Evolutionary conservation across 1,140 invertebrate genomes (phyloP).

Genomic region (Hylaeus anthracinus): DNA sequence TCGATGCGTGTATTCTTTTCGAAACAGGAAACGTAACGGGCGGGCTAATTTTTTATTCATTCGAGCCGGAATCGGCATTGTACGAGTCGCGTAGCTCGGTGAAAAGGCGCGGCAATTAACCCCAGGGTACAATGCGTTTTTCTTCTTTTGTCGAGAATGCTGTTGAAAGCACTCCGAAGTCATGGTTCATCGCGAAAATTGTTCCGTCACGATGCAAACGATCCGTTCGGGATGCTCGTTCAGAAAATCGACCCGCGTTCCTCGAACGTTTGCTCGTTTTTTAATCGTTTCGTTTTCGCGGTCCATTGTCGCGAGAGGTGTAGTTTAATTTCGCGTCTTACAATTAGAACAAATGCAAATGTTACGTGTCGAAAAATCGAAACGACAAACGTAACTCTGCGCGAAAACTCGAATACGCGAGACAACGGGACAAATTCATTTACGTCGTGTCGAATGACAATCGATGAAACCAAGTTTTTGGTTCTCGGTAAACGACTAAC

Average conservation of each 20-base stretch:
- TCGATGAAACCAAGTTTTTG: neutral
- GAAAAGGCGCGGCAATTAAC: slow-evolving; percentile 39
- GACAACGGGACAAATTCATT: neutral
- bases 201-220: slow-evolving; percentile 33
- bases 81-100: neutral
- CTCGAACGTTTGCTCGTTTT: neutral
- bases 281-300: too few species aligned
- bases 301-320: too few species aligned
- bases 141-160: slow-evolving; percentile 11
- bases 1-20: neutral
- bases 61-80: slow-evolving; percentile 5
- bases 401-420: too few species aligned
- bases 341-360: too few species aligned
- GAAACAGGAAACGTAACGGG: neutral
- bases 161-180: neutral
- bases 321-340: too few species aligned
- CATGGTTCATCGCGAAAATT: slow-evolving; percentile 36
- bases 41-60: slow-evolving; percentile 26
- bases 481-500: slow-evolving; percentile 2
- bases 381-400: too few species aligned
- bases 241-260: too few species aligned
- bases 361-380: too few species aligned
- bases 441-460: neutral
- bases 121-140: slow-evolving; percentile 23
- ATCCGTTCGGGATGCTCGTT: neutral